phyloP scores from a whole-genome alignment of 2,113 vertebrate species.

The Oryzias celebensis region DNA sequence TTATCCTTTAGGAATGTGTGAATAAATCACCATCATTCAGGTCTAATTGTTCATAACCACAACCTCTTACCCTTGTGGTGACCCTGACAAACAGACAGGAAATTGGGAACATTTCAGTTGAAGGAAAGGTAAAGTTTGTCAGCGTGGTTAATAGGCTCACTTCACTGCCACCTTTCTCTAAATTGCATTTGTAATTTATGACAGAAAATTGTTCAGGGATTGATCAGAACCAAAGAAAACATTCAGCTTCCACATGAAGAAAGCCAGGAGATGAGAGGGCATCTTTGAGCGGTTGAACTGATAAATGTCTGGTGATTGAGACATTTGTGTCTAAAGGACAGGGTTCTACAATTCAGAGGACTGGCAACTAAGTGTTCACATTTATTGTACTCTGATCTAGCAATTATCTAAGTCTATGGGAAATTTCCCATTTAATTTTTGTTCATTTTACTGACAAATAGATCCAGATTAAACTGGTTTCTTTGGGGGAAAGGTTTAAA shows the following conservation, averaged over 20 bases:
- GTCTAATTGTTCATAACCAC: neutral
- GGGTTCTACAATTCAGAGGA: neutral
- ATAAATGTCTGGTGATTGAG: neutral
- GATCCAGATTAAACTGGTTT: no score
- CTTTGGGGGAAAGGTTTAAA: no score
- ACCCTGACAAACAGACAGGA: neutral
- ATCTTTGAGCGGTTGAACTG: constrained; percentile 33
- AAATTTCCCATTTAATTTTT: no score
- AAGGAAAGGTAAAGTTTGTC: constrained; percentile 7
- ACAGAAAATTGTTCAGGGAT: constrained; percentile 8
- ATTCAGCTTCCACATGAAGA: constrained; percentile 10
- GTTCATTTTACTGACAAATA: no score
- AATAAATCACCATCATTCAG: neutral
- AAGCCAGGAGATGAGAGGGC: constrained; percentile 3
- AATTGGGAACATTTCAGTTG: constrained; percentile 7
- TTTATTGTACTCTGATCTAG: no score
- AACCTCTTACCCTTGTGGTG: neutral
- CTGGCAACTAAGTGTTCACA: no score
- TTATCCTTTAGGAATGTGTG: no score
- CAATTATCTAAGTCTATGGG: no score
- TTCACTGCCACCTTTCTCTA: neutral
- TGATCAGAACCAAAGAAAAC: constrained; percentile 15
- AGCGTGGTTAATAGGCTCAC: neutral
- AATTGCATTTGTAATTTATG: constrained; percentile 5
- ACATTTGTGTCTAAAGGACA: neutral